Conservation (phyloP, 2,888 invertebrate species). For the Thysanoteuthis rhombus region DNA sequence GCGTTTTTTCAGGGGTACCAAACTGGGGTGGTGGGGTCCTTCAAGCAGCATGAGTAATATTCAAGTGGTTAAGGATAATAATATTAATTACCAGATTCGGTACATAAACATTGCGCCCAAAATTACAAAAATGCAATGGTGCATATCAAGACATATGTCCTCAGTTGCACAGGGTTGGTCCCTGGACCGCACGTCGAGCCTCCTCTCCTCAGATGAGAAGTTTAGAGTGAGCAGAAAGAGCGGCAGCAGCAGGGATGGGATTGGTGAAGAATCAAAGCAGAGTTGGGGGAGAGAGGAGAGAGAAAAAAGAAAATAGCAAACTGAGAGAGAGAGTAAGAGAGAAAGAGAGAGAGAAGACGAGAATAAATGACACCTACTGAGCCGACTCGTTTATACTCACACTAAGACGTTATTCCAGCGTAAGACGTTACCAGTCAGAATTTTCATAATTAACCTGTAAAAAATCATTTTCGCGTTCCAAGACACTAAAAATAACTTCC, state of each 20-base stretch:
- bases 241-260: not conserved
- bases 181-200: not conserved
- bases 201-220: not conserved
- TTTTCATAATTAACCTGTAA: not conserved
- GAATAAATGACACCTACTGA: not conserved
- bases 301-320: not conserved
- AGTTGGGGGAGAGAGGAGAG: not conserved
- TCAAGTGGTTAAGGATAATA: slow-evolving; percentile 12
- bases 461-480: too few relatives aligned
- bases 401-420: not conserved
- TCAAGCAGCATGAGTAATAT: not conserved
- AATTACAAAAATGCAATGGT: not conserved
- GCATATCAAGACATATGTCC: not conserved
- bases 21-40: not conserved
- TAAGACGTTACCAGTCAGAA: not conserved
- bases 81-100: not conserved
- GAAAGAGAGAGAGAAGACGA: not conserved
- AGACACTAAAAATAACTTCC: too few relatives aligned
- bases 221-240: not conserved
- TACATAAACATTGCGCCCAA: not conserved
- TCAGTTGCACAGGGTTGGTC: not conserved
- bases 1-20: not conserved
- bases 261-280: not conserved
- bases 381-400: not conserved
- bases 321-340: not conserved